A percentile compares a stretch with the other conserved stretches of the same genome.
Evolutionary conservation across 2,888 invertebrate species (phyloP).

Genomic region (Scaeva pyrastri): DNA sequence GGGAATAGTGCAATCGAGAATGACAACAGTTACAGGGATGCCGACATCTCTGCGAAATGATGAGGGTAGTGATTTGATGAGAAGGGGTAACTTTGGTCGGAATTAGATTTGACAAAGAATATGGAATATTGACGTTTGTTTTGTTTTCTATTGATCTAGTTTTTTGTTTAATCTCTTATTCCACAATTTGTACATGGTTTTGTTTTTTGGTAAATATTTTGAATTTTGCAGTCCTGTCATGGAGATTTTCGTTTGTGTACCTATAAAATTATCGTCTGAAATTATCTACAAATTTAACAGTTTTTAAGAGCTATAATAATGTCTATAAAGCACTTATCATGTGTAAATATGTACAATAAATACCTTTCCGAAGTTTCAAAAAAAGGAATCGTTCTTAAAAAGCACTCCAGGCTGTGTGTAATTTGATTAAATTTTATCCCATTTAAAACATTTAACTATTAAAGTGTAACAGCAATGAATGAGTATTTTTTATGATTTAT

Average conservation of each 20-base stretch:
- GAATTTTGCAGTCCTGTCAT: slow-evolving; percentile 19
- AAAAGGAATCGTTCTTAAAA: no score
- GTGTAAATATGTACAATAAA: no score
- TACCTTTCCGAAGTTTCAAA: no score
- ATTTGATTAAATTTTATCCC: no score
- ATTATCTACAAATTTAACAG: no score
- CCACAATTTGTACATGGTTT: slow-evolving; percentile 24
- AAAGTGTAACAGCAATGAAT: no score
- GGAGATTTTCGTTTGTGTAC: not conserved
- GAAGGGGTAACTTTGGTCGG: slow-evolving; percentile 68
- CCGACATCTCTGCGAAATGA: slow-evolving; percentile 62
- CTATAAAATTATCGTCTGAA: no score
- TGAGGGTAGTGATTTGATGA: slow-evolving; percentile 72
- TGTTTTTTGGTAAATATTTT: slow-evolving; percentile 72
- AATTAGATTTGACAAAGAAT: slow-evolving; percentile 61
- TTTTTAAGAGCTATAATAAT: no score
- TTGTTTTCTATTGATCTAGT: slow-evolving; percentile 5
- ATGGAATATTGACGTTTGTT: not conserved
- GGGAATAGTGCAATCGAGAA: slow-evolving; percentile 70
- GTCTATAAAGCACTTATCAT: no score
- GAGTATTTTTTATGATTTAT: no score
- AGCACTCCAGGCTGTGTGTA: no score
- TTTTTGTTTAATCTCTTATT: slow-evolving; percentile 48
- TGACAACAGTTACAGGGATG: slow-evolving; percentile 40
- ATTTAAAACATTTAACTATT: no score